These are phyloP conservation scores for Junonia oenone DNA, from an alignment of 2,888 invertebrate genomes.

Conservation along the genomic window DNA sequence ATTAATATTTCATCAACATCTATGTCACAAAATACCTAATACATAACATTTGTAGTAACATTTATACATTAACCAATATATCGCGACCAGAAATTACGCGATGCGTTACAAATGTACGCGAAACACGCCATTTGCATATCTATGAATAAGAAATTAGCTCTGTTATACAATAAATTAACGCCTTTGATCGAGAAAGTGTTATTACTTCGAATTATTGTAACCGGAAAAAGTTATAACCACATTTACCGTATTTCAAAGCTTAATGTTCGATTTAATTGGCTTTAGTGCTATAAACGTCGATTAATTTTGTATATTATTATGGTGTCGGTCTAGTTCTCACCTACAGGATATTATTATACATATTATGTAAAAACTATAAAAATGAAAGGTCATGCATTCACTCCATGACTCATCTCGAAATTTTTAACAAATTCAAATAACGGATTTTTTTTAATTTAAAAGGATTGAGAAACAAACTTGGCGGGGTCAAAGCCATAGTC, in stretches of 20 bases:
- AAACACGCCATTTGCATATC: constrained; percentile 12
- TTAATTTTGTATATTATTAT: background rate
- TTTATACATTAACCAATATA: background rate
- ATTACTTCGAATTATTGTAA: background rate
- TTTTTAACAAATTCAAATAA: no score
- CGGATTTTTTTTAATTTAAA: no score
- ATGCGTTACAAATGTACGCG: constrained; percentile 17
- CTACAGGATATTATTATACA: no score
- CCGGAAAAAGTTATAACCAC: background rate
- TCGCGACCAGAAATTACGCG: constrained; percentile 6
- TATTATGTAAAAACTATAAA: no score
- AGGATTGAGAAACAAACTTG: no score
- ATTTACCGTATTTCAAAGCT: background rate
- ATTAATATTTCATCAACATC: background rate
- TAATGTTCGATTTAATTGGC: background rate
- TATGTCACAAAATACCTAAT: background rate
- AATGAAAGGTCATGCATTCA: no score
- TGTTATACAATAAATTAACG: constrained; percentile 4
- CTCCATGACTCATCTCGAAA: no score
- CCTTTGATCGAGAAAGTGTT: background rate
- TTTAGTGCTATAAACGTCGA: background rate
- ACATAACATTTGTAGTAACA: background rate
- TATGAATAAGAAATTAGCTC: constrained; percentile 11
- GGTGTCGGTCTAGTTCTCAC: background rate
- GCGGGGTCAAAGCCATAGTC: no score